A percentile compares a stretch with the other conserved stretches of the same genome.
These are phyloP conservation scores for Oscheius onirici DNA, from an alignment of 2,888 invertebrate genomes.

Conservation along the genomic window DNA sequence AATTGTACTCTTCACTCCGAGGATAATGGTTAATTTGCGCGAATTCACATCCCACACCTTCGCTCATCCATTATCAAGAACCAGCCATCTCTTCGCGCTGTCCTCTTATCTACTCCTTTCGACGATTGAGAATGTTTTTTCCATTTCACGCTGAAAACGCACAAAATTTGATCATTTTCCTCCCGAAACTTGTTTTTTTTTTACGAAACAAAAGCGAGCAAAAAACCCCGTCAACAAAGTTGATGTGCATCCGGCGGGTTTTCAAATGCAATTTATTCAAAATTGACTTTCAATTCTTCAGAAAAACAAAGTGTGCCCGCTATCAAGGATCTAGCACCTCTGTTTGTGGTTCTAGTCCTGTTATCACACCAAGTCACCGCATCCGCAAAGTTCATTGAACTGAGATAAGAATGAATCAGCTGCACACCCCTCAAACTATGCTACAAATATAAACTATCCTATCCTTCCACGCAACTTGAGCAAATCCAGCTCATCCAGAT, in stretches of 20 bases:
- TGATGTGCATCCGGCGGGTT: too few species aligned
- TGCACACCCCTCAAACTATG: not conserved
- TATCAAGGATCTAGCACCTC: not conserved
- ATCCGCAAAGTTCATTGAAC: conserved; percentile 11
- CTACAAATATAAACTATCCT: not conserved
- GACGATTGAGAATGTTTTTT: not conserved
- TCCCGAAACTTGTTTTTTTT: too few species aligned
- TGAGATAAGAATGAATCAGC: conserved; percentile 8
- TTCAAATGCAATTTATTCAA: too few species aligned
- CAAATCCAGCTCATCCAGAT: not conserved
- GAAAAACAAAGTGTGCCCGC: too few species aligned
- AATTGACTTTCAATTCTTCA: too few species aligned
- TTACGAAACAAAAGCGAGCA: too few species aligned
- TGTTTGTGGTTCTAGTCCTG: not conserved
- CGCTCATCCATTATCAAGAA: conserved; percentile 6
- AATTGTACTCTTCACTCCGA: too few species aligned
- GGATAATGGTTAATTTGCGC: too few species aligned
- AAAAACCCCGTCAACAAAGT: too few species aligned
- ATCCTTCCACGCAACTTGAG: not conserved
- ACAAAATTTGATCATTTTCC: too few species aligned
- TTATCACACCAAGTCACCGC: not conserved
- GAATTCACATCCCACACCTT: conserved; percentile 3
- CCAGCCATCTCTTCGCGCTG: not conserved
- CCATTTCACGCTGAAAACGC: too few species aligned
- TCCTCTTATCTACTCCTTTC: not conserved